Base-by-base conservation (phyloP, 2,888 invertebrate genomes). In the Drosophila pseudotalamancana region DNA sequence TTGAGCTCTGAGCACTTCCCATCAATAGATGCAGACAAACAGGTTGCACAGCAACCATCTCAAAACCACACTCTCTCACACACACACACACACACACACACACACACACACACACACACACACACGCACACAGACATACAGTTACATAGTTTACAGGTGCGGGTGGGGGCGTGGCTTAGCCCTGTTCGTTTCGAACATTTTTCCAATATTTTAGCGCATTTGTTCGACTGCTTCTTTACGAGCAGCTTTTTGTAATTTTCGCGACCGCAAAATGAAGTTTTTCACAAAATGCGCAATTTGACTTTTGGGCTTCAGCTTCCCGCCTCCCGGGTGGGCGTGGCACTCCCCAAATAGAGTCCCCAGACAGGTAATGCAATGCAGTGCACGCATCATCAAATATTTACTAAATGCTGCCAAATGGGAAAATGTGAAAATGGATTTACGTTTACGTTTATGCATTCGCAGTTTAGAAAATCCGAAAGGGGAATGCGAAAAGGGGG, bases 311-410 rank as follows among this genome's bases (percentile, higher is more conserved):
- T 35, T 29, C 63, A 43, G 55, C 51, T 48, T n/a, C n/a, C n/a
- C n/a, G 53, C 31, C 8, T n/a, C 23, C 40, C 8, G 31, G 32
- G 6, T 32, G 35, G 27, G 35, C 21, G 1, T 16, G 25, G 37
- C 3, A 8, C 32, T 32, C 8, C n/a, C 12, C 25, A 6, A 19
- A 25, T 19, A n/a, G 12, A 43, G 53, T 46, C 62, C 70, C 54
- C 12, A 11, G 25, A 46, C 68, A 66, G 54, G 62, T 72, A 72
- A 49, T 49, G 65, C 46, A 67, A 43, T 64, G 59, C 61, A 53
- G 4, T 49, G 61, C 49, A 63, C 55, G 73, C 55, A 56, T 67
- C 82, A 78, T 81, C 68, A 81, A 84, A 81, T 84, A 81, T 81
- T 76, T 72, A 72, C 59, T 45, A 59, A 79, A 68, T 61, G 51